phyloP scores from a whole-genome alignment of 1,140 invertebrate genomes.

The Drosophila eugracilis region DNA sequence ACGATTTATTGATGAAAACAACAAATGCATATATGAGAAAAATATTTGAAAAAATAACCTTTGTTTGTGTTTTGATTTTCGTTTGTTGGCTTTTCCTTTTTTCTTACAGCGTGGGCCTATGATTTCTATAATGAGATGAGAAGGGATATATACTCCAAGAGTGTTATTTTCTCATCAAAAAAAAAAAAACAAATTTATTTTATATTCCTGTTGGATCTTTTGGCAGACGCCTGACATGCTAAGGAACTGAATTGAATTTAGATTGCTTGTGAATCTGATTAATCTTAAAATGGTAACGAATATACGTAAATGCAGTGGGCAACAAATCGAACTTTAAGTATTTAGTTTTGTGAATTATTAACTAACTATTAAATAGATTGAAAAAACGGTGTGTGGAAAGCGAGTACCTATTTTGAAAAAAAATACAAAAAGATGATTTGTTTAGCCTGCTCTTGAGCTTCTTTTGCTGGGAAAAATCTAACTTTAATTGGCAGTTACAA shows the following conservation, averaged over 20 bases:
- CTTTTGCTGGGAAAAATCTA: constrained; percentile 48
- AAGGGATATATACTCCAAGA: constrained; percentile 19
- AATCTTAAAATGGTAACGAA: constrained; percentile 74
- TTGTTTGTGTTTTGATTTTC: constrained; percentile 59
- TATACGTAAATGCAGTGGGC: constrained; percentile 78
- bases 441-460: constrained; percentile 64
- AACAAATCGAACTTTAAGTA: constrained; percentile 76
- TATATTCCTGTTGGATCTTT: constrained; percentile 16
- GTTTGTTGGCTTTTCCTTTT: constrained; percentile 26
- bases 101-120: constrained; percentile 27
- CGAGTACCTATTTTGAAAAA: constrained; percentile 62
- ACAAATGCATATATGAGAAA: constrained; percentile 75
- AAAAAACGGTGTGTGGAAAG: constrained; percentile 45
- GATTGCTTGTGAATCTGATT: constrained; percentile 47
- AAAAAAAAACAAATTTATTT: too few species aligned
- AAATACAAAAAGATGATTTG: constrained; percentile 23
- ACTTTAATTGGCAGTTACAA: constrained; percentile 52
- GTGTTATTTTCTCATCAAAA: background rate
- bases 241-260: constrained; percentile 81
- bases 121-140: constrained; percentile 12
- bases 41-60: constrained; percentile 70
- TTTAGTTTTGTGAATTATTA: constrained; percentile 55
- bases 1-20: constrained; percentile 67
- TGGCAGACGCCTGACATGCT: constrained; percentile 28
- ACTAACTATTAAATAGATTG: constrained; percentile 30